Conservation (phyloP, 2,888 invertebrate genomes). For the Toxonevra muliebris region DNA sequence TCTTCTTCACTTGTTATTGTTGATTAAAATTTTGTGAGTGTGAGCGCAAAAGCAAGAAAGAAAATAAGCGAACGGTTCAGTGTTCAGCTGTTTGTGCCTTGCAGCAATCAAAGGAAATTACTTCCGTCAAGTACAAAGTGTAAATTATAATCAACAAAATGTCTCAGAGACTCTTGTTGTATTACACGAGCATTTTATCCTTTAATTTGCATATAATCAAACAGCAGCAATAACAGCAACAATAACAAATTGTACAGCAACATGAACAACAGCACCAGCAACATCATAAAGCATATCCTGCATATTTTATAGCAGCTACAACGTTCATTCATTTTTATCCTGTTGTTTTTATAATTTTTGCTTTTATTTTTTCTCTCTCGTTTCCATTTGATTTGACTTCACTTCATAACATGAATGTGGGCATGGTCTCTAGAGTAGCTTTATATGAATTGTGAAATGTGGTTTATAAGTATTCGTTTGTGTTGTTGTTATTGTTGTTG, state of each 20-base stretch:
- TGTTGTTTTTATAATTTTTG: too few relatives aligned
- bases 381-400: slow-evolving; percentile 11
- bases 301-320: slow-evolving; percentile 1
- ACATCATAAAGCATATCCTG: neutral
- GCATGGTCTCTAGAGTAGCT: too few relatives aligned
- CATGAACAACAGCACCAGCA: slow-evolving; percentile 15
- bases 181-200: slow-evolving; percentile 37
- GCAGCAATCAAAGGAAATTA: neutral
- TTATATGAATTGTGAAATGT: neutral
- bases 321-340: neutral
- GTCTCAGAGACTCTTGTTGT: slow-evolving; percentile 16
- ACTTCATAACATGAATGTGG: too few relatives aligned
- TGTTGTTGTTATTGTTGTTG: neutral
- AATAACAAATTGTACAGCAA: neutral
- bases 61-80: too few relatives aligned
- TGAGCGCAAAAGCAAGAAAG: too few relatives aligned
- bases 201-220: slow-evolving; percentile 56
- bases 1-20: too few relatives aligned
- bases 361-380: too few relatives aligned
- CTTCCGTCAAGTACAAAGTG: neutral
- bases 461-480: neutral
- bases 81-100: too few relatives aligned
- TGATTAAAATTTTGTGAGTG: too few relatives aligned
- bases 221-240: slow-evolving; percentile 14
- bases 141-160: slow-evolving; percentile 39